These are phyloP conservation scores for Prunella strophiata DNA, from an alignment of 2,797 vertebrate genomes.

Conservation along the genomic window DNA sequence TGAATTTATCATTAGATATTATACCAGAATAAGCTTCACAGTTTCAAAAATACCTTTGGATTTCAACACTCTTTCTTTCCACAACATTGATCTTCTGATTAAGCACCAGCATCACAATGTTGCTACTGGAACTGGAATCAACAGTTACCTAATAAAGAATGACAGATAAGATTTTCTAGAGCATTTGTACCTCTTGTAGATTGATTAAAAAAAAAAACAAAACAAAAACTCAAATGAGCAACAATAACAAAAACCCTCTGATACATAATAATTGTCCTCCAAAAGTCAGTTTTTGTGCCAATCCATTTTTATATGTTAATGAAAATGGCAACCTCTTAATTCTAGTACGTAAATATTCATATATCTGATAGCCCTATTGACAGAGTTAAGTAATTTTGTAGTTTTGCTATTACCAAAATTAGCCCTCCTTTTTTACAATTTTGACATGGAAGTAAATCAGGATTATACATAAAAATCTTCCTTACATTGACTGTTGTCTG, in stretches of 20 bases:
- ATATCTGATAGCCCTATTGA: background rate
- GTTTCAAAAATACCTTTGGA: conserved; percentile 72
- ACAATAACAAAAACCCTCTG: background rate
- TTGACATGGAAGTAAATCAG: background rate
- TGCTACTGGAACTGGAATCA: conserved; percentile 44
- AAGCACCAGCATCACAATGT: conserved; percentile 72
- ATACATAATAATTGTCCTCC: background rate
- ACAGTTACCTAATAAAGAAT: conserved; percentile 72
- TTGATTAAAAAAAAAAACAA: background rate
- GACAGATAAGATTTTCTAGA: background rate
- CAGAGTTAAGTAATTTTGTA: background rate
- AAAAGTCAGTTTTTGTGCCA: background rate
- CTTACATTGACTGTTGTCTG: conserved; percentile 71
- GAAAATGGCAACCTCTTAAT: background rate
- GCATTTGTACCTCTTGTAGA: background rate
- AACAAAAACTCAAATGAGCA: too few relatives aligned
- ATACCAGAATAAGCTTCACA: background rate
- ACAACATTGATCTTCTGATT: conserved; percentile 74
- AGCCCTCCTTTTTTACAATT: background rate
- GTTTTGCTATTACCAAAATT: background rate
- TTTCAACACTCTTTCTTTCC: conserved; percentile 63
- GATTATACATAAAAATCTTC: background rate
- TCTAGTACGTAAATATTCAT: background rate
- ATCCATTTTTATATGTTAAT: background rate
- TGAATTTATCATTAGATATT: background rate